Percentiles rank a stretch among this genome's conserved stretches.
Conservation (phyloP, 1,140 invertebrate species). For the Bombus picipes region DNA sequence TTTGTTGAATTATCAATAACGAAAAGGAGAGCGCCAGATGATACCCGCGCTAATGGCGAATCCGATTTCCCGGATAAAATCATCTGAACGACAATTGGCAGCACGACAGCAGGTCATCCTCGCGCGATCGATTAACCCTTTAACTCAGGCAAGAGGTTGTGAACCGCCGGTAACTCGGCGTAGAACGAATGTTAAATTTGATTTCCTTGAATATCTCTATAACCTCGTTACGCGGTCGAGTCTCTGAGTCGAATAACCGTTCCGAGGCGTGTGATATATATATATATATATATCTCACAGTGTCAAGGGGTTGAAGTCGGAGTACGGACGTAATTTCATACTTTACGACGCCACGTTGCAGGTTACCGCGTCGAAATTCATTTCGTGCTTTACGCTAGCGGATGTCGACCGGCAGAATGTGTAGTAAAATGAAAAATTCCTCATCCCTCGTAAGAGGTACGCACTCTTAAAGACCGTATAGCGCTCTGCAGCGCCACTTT, state of each 20-base stretch:
- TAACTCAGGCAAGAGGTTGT: too few species aligned
- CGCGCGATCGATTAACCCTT: not conserved
- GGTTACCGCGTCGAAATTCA: conserved; percentile 24
- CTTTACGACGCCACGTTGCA: conserved; percentile 22
- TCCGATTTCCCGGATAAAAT: conserved; percentile 4
- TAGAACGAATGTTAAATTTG: not conserved
- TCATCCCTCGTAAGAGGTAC: not conserved
- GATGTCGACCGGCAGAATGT: not conserved
- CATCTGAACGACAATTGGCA: not conserved
- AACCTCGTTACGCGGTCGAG: not conserved
- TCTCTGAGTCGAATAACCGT: not conserved
- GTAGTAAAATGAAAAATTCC: conserved; percentile 24
- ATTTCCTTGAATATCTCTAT: not conserved
- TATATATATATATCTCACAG: not conserved
- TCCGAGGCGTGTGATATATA: not conserved
- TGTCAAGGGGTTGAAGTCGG: not conserved
- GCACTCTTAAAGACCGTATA: not conserved
- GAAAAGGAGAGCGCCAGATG: not conserved
- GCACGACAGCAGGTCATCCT: not conserved
- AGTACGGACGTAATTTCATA: conserved; percentile 12
- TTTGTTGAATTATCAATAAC: not conserved
- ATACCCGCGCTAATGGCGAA: not conserved
- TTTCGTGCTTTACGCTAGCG: not conserved
- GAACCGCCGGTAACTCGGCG: not conserved
- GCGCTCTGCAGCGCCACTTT: not conserved